Evolutionary conservation across 2,797 vertebrate species (phyloP).

Genomic region (Leptodactylus fallax): DNA sequence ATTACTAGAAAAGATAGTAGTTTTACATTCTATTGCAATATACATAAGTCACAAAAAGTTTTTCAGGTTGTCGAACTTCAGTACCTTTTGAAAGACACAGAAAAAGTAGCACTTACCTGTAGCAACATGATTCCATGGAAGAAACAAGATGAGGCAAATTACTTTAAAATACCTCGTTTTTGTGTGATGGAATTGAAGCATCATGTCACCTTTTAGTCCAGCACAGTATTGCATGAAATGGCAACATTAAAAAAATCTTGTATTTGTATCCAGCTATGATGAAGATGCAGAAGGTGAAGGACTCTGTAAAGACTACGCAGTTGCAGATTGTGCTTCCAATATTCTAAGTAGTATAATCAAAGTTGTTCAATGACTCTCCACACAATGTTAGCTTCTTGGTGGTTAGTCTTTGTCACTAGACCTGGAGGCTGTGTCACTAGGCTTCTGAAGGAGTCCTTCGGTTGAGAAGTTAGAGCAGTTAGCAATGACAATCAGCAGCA

Average conservation of each 20-base stretch:
- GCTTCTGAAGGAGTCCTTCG: slow-evolving; percentile 19
- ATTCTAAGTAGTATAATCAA: not conserved
- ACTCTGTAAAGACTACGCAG: too few species aligned
- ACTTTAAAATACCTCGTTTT: not conserved
- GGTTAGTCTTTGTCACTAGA: not conserved
- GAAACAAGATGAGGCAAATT: not conserved
- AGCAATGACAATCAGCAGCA: slow-evolving; percentile 46
- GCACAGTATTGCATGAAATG: not conserved
- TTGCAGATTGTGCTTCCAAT: not conserved
- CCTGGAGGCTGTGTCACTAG: not conserved
- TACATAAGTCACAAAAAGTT: not conserved
- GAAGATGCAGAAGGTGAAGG: not conserved
- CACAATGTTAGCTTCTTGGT: not conserved
- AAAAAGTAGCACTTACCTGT: slow-evolving; percentile 10
- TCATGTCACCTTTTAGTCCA: slow-evolving; percentile 57
- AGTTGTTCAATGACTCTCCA: not conserved
- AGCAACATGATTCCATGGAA: not conserved
- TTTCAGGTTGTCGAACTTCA: not conserved
- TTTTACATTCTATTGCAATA: too few species aligned
- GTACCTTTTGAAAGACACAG: not conserved
- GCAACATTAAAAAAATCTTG: slow-evolving; percentile 43
- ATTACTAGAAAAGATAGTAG: too few species aligned
- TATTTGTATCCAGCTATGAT: not conserved
- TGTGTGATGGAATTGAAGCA: not conserved
- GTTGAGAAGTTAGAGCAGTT: slow-evolving; percentile 20